Evolutionary conservation across 1,140 invertebrate species (phyloP), one percentile per base, ranked within the genome.

Genomic region (Drosophila saltans): DNA sequence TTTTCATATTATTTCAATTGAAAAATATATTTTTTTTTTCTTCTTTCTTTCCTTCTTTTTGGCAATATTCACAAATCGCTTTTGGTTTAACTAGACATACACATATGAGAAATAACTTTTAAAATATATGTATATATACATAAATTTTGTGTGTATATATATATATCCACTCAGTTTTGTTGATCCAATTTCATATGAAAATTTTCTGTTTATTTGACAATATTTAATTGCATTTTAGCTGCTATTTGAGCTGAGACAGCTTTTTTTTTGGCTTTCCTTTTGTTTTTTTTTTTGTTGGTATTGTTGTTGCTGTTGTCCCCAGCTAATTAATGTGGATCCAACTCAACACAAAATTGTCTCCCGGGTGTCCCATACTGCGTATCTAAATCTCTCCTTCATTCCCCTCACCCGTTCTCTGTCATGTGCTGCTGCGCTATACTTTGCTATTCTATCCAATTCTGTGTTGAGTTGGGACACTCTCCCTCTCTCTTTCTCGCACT

Each of bases 1-100:
- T 69, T 73, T 59, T 59, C 36, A 74, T 77, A 62, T 76, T 72
- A 80, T 78, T 78, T 70, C 64, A 63, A 77, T 52, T 52, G 45
- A 52, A 52, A 16, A 16, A 16, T 16, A 52, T 16, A 21, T 52
- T 24, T 52, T 45, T 43, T 52, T 40, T 11, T 40, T 40, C 8
- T 40, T 40, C 11, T 1, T 6, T 39, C 1, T 30, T 40, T 11
- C 11, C 11, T 3, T 40, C 11, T 40, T 40, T 40, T 52, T 26
- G 45, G 8, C 45, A 52, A 52, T 52, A 52, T 58, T 58, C 56
- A 58, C 57, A 39, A 39, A 52, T 75, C 72, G 62, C 76, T 69
- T 58, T 52, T 69, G 67, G 59, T 86, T 81, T 78, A 68, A 68
- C 69, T 70, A 72, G 45, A 52, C 45, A 52, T 52, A 52, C 26